phyloP scores from a whole-genome alignment of 2,113 vertebrate species.

The Daubentonia madagascariensis region DNA sequence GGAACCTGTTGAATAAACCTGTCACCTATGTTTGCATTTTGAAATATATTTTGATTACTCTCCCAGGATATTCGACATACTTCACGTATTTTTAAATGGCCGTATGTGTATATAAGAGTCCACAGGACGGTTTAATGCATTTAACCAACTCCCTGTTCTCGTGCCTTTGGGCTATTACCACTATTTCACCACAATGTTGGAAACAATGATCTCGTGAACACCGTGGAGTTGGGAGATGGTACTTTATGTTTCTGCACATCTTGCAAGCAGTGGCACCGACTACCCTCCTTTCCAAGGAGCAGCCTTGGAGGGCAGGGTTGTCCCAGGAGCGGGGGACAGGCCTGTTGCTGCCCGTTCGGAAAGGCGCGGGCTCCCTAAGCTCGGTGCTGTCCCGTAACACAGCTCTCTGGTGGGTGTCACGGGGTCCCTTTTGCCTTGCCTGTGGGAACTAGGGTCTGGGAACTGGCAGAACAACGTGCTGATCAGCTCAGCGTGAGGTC shows the following conservation, averaged over 20 bases:
- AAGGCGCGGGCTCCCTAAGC: accelerated
- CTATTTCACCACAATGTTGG: accelerated
- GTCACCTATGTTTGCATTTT: neutral
- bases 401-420: accelerated
- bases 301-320: accelerated
- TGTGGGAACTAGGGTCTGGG: too few relatives aligned
- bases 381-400: neutral
- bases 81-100: too few relatives aligned
- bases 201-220: accelerated
- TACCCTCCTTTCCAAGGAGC: neutral
- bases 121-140: too few relatives aligned
- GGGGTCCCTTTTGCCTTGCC: accelerated
- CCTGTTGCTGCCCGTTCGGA: accelerated
- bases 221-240: accelerated
- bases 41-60: too few relatives aligned
- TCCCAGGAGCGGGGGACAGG: neutral
- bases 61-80: too few relatives aligned
- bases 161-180: accelerated
- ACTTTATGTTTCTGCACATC: neutral
- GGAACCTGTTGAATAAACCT: neutral
- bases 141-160: too few relatives aligned
- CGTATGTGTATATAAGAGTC: too few relatives aligned
- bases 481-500: accelerated
- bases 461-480: too few relatives aligned
- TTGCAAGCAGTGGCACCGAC: neutral